Percentiles rank a stretch among this genome's conserved stretches.
phyloP scores from a whole-genome alignment of 1,140 invertebrate genomes.

The Drosophila pseudoobscura region DNA sequence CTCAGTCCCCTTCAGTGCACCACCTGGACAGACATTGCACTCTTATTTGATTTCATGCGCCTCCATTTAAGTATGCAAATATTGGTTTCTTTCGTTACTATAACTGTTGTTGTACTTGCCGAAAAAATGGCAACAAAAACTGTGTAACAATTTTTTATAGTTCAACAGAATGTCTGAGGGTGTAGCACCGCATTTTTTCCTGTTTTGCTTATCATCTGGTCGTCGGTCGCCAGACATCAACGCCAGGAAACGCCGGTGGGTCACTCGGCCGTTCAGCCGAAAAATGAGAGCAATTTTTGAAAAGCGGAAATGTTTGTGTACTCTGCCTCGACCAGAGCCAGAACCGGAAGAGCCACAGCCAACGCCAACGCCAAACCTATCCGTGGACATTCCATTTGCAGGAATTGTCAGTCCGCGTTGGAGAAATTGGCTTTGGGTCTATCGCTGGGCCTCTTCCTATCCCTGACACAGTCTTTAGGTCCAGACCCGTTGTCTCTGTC shows the following conservation, averaged over 20 bases:
- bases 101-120: conserved; percentile 37
- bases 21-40: no score
- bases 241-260: conserved; percentile 27
- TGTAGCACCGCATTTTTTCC: background rate
- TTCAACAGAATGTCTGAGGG: conserved; percentile 39
- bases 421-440: no score
- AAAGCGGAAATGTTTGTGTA: conserved; percentile 73
- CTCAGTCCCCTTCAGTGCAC: no score
- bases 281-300: conserved; percentile 74
- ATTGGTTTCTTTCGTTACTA: background rate
- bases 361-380: conserved; percentile 21
- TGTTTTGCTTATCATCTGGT: no score
- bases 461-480: background rate
- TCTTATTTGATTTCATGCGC: no score
- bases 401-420: background rate
- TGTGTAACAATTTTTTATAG: conserved; percentile 58
- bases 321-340: conserved; percentile 28
- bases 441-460: no score
- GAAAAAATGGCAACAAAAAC: conserved; percentile 21
- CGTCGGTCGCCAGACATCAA: background rate
- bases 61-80: background rate
- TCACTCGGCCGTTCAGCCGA: conserved; percentile 29
- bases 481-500: background rate
- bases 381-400: conserved; percentile 16
- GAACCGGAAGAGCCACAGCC: conserved; percentile 35